A percentile compares a stretch with the other conserved stretches of the same genome.
Evolutionary conservation across 2,888 invertebrate genomes (phyloP).

Genomic region (Drosophila setosimentum): DNA sequence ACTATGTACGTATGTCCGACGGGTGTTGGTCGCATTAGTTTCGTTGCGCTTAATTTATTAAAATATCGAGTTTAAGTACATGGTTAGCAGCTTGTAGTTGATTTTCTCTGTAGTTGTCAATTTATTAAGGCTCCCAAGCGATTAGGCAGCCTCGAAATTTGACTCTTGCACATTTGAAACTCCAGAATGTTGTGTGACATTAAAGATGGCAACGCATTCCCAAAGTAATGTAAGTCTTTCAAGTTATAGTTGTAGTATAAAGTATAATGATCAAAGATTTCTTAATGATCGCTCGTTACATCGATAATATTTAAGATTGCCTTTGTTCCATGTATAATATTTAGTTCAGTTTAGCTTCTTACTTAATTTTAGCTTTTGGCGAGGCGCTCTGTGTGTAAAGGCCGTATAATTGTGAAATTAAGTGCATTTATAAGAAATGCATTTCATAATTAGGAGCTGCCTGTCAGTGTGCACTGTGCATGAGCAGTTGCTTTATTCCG

Average conservation of each 20-base stretch:
- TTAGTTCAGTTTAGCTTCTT: conserved; percentile 5
- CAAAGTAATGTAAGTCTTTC: background rate
- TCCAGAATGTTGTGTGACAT: background rate
- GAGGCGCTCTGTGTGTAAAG: background rate
- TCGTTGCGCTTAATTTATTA: conserved; percentile 70
- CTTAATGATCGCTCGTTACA: background rate
- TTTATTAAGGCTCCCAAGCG: conserved; percentile 52
- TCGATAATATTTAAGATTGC: background rate
- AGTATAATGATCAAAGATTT: background rate
- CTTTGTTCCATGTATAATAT: background rate
- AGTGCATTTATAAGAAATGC: conserved; percentile 63
- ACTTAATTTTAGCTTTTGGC: background rate
- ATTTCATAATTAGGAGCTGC: conserved; percentile 72
- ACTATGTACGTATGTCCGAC: conserved; percentile 12
- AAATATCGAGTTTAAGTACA: conserved; percentile 78
- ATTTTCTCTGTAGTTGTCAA: conserved; percentile 36
- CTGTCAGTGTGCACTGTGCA: conserved; percentile 30
- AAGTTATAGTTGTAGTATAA: background rate
- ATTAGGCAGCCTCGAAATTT: conserved; percentile 41
- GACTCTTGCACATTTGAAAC: conserved; percentile 37
- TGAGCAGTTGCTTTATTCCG: conserved; percentile 2
- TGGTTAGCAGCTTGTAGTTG: conserved; percentile 26
- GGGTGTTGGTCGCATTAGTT: conserved; percentile 59
- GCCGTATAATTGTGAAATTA: conserved; percentile 66
- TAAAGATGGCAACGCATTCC: background rate